Base-by-base conservation (phyloP, 2,888 invertebrate genomes). In the Fragum sueziense region DNA sequence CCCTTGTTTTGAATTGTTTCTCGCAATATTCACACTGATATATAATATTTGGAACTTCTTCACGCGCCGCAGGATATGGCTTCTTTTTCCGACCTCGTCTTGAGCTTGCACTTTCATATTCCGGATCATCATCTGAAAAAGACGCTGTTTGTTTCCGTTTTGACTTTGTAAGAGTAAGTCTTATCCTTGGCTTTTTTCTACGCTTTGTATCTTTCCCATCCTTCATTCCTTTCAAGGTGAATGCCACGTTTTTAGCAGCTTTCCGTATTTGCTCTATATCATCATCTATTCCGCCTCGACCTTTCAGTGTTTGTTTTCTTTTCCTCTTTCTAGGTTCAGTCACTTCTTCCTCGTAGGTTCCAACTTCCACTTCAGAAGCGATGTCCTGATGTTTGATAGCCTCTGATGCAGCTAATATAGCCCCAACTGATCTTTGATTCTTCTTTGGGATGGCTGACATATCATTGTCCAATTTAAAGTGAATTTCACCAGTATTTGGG, bases 1-100 rank as follows among this genome's bases (percentile, higher is more conserved):
- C 84, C 25, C 84, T 62, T 2, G 81, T 81, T 70, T 84, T 84
- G 25, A 84, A 84, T 54, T 84, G 81, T 70, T 81, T 84, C 51
- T 84, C 84, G 73, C 84, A 84, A 59, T 81, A 84, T 37, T 84
- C 84, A 73, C 84, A 84, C 62, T 81, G 81, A 62, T 84, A 81
- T 25, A 84, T 76, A 31, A 84, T 80, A 70, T 80, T 84, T 65
- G 84, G 74, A 14, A 31, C 52, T 47, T 79, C 78, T 25, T 27
- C 33, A 22, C 59, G 67, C 20, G 71, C 34, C 31, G 20, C n/a
- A 2, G 52, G 52, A 2, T 62, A 59, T 7, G 57, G 41, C 54
- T 78, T 79, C 47, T 68, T 76, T 59, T 76, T 84, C 17, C 81
- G 68, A 14, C 77, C 77, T 25, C 76, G 59, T 52, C 69, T 72